A percentile compares a stretch with the other conserved stretches of the same genome.
Evolutionary conservation across 2,888 invertebrate species (phyloP).

Genomic region (Acanthococcus lagerstroemiae): DNA sequence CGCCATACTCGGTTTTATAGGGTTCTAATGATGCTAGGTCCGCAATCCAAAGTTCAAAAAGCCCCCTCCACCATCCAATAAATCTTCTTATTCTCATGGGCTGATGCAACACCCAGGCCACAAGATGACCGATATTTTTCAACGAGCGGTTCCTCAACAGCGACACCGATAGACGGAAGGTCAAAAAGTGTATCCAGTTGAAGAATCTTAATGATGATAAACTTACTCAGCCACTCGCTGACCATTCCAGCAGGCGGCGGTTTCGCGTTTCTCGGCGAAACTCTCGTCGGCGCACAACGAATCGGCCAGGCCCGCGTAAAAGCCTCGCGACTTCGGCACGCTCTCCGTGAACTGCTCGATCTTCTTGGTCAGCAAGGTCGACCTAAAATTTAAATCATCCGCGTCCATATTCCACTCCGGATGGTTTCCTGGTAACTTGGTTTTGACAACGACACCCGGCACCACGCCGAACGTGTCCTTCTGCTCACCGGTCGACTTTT

Average conservation of each 20-base stretch:
- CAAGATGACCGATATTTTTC: too few species aligned
- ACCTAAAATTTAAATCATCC: constrained; percentile 22
- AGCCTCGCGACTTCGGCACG: constrained; percentile 49
- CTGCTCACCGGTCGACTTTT: neutral
- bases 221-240: constrained; percentile 66
- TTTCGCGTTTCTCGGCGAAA: constrained; percentile 54
- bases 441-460: neutral
- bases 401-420: constrained; percentile 3
- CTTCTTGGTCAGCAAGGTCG: constrained; percentile 6
- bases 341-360: constrained; percentile 15
- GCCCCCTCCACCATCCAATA: too few species aligned
- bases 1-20: too few species aligned
- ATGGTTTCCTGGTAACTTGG: constrained; percentile 13
- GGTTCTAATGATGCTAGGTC: too few species aligned
- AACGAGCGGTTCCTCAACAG: too few species aligned
- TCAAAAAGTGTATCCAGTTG: too few species aligned
- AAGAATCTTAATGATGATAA: too few species aligned
- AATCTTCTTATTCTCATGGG: too few species aligned
- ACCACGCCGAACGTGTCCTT: neutral
- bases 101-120: too few species aligned
- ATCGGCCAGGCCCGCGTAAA: constrained; percentile 73
- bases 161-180: too few species aligned
- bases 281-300: constrained; percentile 64
- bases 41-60: too few species aligned
- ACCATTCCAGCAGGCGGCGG: constrained; percentile 73